Conservation (phyloP, 2,113 vertebrate genomes). For the Macheiramphus alcinus region DNA sequence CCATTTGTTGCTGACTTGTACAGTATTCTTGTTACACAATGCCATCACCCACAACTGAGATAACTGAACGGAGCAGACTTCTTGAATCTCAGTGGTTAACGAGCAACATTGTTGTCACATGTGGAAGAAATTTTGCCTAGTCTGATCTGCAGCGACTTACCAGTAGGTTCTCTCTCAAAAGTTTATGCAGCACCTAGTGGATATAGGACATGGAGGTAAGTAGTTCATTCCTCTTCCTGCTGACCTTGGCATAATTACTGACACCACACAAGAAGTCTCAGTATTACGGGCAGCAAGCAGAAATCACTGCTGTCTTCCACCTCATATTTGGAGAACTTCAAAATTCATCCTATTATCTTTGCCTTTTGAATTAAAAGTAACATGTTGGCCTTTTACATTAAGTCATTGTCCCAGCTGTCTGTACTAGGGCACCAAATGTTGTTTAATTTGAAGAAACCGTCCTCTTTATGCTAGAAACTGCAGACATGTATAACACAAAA, state of each 20-base stretch:
- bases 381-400: not conserved
- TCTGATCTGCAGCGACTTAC: not conserved
- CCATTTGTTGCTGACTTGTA: not conserved
- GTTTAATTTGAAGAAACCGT: not conserved
- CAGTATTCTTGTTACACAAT: not conserved
- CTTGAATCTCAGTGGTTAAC: not conserved
- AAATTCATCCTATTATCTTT: not conserved
- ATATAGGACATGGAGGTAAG: not conserved
- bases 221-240: not conserved
- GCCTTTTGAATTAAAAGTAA: not conserved
- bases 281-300: not conserved
- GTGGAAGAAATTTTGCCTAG: constrained; percentile 3
- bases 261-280: not conserved
- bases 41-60: not conserved
- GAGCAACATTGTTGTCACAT: not conserved
- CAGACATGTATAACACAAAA: not conserved
- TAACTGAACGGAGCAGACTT: not conserved
- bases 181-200: not conserved
- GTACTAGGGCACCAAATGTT: not conserved
- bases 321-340: not conserved
- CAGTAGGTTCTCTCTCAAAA: not conserved
- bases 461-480: not conserved
- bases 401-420: not conserved
- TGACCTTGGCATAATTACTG: not conserved
- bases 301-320: not conserved